Conservation (phyloP, 2,888 invertebrate genomes). For the Limnephilus lunatus region DNA sequence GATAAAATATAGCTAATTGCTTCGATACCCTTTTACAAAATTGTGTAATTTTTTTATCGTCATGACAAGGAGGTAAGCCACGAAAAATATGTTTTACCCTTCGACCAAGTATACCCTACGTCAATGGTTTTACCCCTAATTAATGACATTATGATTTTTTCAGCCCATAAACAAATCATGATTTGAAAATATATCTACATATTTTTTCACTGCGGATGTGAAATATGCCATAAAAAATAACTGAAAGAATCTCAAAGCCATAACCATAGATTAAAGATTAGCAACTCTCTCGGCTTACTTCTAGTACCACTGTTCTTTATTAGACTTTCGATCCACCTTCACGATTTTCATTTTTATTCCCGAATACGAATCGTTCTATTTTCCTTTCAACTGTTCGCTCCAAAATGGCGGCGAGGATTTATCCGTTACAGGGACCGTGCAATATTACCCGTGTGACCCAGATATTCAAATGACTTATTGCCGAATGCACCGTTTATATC, state of each 20-base stretch:
- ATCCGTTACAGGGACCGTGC: neutral
- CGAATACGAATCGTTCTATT: constrained; percentile 16
- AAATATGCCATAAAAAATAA: neutral
- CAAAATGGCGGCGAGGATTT: constrained; percentile 44
- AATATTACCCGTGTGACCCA: constrained; percentile 33
- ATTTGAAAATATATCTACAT: neutral
- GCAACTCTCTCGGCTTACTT: neutral
- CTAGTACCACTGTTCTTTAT: neutral
- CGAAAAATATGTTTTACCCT: no score
- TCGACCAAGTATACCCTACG: no score
- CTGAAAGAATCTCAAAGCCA: neutral
- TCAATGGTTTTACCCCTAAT: no score
- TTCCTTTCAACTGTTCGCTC: constrained; percentile 3
- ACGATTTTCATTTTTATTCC: constrained; percentile 24
- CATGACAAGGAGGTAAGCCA: no score
- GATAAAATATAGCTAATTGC: no score
- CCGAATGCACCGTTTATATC: constrained; percentile 5
- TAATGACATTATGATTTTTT: no score
- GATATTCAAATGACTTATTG: constrained; percentile 30
- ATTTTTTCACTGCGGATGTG: neutral
- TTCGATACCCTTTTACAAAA: no score
- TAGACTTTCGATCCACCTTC: constrained; percentile 36
- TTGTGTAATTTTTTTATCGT: no score
- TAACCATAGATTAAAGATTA: neutral
- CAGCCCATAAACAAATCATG: neutral